Base-by-base conservation (phyloP, 2,888 invertebrate genomes). In the Rotaria macrura region DNA sequence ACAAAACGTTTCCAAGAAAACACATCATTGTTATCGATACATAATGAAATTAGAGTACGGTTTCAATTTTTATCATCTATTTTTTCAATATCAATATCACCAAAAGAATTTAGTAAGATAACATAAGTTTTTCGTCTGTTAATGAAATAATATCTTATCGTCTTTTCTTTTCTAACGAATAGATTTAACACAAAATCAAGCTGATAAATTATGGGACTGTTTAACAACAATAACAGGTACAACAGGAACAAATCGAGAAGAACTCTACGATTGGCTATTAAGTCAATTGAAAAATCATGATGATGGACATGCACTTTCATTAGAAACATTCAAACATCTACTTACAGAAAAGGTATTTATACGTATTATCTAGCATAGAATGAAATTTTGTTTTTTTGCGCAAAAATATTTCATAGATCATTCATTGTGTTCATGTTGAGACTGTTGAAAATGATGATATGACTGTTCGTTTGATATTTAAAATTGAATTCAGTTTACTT, bases 21-120 rank as follows among this genome's bases (percentile, higher is more conserved):
- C 34, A 38, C 23, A 38, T 84, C 43, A 25, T 84, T 23, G 12
- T n/a, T 38, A 49, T 54, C 52, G 2, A 52, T 84, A 20, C 52
- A 84, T 23, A 52, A 43, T 54, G 95, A 96, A 91, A 94, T 97
- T 85, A 96, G 96, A 89, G 96, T 96, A 85, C 93, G 96, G 38
- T 91, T 97, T 88, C 95, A 95, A 91, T 97, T 97, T 92, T 92
- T 97, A 85, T 95, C 96, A 7, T 95, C 95, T 85, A 94, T 97
- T 85, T 97, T 95, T 91, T 95, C 96, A 85, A 94, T 95, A 0
- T 92, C 95, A 87, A 95, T 95, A 10, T 96, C 96, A 38, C 95
- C 96, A 14, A 95, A 95, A 88, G 94, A 93, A 88, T 96, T 96
- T 91, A 93, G 91, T 91, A 88, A 89, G 91, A n/a, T n/a, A n/a